These are phyloP conservation scores for Dufourea novaeangliae DNA, from an alignment of 1,140 invertebrate species.

Conservation along the genomic window DNA sequence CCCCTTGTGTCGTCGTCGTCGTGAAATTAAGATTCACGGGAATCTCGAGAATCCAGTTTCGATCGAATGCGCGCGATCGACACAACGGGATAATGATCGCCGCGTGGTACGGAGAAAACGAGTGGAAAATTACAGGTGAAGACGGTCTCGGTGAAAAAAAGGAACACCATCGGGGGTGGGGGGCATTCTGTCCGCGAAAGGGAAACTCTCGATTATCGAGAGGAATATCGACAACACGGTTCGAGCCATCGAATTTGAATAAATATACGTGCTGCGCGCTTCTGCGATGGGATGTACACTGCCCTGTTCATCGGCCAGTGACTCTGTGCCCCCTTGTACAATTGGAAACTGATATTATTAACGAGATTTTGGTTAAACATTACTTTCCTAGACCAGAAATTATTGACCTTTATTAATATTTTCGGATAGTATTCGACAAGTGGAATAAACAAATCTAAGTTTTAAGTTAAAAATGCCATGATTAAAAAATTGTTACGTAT, in stretches of 20 bases:
- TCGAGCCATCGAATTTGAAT: background rate
- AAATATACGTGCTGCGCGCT: slow-evolving; percentile 10
- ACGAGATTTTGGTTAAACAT: no score
- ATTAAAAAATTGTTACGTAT: no score
- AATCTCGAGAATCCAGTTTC: slow-evolving; percentile 15
- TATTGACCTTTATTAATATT: no score
- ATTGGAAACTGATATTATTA: no score
- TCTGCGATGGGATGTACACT: background rate
- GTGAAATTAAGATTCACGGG: slow-evolving; percentile 18
- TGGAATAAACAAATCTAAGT: no score
- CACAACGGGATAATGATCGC: slow-evolving; percentile 34
- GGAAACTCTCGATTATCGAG: slow-evolving; percentile 56
- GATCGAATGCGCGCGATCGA: slow-evolving; percentile 24
- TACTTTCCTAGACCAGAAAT: no score
- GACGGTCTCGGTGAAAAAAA: slow-evolving; percentile 35
- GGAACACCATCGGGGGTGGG: slow-evolving; percentile 33
- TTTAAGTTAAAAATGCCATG: no score
- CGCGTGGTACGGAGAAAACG: slow-evolving; percentile 52
- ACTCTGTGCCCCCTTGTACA: no score
- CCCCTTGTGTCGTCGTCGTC: no score
- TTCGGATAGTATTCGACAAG: no score
- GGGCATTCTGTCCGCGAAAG: slow-evolving; percentile 59
- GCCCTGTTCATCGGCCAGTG: no score
- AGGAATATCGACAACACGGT: slow-evolving; percentile 18
- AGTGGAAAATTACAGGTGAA: slow-evolving; percentile 56